phyloP scores from a whole-genome alignment of 2,113 vertebrate species.

The Oncorhynchus keta region DNA sequence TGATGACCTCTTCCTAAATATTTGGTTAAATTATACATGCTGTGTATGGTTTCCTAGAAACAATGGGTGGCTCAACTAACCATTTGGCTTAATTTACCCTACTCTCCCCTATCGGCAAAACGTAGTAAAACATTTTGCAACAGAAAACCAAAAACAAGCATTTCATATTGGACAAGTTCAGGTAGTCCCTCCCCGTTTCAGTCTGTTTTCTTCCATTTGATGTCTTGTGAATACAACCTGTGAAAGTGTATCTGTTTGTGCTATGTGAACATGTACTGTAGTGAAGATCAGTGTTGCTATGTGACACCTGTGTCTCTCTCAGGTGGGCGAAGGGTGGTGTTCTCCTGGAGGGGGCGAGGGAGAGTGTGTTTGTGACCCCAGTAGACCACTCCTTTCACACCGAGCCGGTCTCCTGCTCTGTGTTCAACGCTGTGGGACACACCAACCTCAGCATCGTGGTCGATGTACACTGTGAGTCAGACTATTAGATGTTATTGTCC shows the following conservation, averaged over 20 bases:
- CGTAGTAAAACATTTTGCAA: too few relatives aligned
- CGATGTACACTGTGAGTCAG: constrained; percentile 88
- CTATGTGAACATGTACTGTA: not conserved
- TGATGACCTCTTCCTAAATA: too few relatives aligned
- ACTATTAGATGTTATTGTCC: not conserved
- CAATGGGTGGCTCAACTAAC: too few relatives aligned
- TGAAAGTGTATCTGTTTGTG: not conserved
- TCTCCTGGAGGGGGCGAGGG: constrained; percentile 84
- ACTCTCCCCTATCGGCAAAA: too few relatives aligned
- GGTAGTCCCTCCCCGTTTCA: too few relatives aligned
- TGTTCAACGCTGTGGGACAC: constrained; percentile 92
- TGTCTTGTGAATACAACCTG: not conserved
- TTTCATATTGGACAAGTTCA: too few relatives aligned
- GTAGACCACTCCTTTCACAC: constrained; percentile 96
- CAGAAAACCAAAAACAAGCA: too few relatives aligned
- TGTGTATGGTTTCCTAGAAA: too few relatives aligned
- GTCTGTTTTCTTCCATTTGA: too few relatives aligned
- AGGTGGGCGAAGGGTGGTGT: constrained; percentile 93
- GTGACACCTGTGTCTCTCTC: constrained; percentile 22
- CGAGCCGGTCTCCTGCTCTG: constrained; percentile 94
- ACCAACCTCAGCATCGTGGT: constrained; percentile 97
- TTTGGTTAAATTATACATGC: too few relatives aligned
- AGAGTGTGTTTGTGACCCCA: constrained; percentile 85
- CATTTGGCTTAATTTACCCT: too few relatives aligned
- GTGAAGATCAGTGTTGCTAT: not conserved